These are phyloP conservation scores for Ellobium chinense DNA, from an alignment of 2,888 invertebrate species.

Conservation along the genomic window DNA sequence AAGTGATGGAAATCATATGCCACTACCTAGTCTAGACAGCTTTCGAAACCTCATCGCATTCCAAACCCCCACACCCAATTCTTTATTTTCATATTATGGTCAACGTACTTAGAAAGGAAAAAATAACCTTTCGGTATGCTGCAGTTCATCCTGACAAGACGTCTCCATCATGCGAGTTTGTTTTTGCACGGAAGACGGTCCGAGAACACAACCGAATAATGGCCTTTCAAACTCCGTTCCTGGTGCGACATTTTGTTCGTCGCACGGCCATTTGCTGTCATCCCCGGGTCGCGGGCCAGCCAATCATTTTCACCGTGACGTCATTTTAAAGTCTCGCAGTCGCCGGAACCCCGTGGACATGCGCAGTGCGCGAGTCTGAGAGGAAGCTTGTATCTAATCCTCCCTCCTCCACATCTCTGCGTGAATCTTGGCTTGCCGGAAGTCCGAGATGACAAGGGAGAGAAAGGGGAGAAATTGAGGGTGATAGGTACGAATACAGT, in stretches of 20 bases:
- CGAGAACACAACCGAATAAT: not conserved
- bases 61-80: too few relatives aligned
- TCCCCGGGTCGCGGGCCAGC: not conserved
- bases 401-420: not conserved
- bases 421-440: too few relatives aligned
- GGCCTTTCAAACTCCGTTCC: not conserved
- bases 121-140: too few relatives aligned
- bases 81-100: too few relatives aligned
- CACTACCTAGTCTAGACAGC: too few relatives aligned
- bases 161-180: not conserved
- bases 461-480: too few relatives aligned
- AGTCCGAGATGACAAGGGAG: too few relatives aligned
- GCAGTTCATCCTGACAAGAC: too few relatives aligned
- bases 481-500: too few relatives aligned
- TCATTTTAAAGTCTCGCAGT: not conserved
- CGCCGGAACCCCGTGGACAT: constrained; percentile 1
- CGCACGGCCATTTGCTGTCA: constrained; percentile 2
- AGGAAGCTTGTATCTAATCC: constrained; percentile 3
- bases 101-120: too few relatives aligned
- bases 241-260: not conserved
- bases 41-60: too few relatives aligned
- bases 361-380: not conserved
- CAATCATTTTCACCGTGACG: not conserved
- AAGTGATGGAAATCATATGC: too few relatives aligned
- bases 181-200: not conserved